Conservation (phyloP, 2,888 invertebrate species). For the Pandemis heparana region DNA sequence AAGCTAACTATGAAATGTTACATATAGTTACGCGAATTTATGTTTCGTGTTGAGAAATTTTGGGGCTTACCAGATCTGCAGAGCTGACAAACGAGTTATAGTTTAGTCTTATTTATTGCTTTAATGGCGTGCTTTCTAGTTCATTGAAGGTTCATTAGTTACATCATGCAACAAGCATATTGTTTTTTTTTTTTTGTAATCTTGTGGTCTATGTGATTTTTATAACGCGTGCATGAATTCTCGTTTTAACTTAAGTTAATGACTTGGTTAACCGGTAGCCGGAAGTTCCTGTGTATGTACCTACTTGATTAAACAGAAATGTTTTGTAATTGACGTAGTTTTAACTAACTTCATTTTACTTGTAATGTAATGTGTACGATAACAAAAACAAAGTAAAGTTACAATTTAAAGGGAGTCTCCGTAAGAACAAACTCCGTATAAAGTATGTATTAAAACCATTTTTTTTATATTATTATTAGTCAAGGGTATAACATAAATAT, state of each 20-base stretch:
- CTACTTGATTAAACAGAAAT: too few species aligned
- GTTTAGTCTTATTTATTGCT: conserved; percentile 11
- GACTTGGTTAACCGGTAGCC: conserved; percentile 33
- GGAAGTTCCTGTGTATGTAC: neutral
- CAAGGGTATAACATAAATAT: too few species aligned
- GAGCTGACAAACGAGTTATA: conserved; percentile 38
- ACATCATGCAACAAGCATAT: conserved; percentile 3
- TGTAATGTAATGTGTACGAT: too few species aligned
- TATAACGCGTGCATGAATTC: neutral
- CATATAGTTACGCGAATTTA: conserved; percentile 40
- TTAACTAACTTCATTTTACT: neutral
- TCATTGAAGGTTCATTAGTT: neutral
- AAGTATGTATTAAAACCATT: too few species aligned
- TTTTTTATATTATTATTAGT: too few species aligned
- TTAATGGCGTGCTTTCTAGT: conserved; percentile 5
- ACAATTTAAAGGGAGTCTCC: too few species aligned
- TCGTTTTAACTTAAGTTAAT: conserved; percentile 4
- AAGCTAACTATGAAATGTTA: conserved; percentile 40
- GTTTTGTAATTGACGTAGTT: neutral
- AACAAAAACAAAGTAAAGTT: too few species aligned
- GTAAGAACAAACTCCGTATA: too few species aligned
- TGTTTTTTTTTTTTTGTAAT: conserved; percentile 14
- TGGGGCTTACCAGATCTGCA: conserved; percentile 22
- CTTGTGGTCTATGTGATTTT: conserved; percentile 21
- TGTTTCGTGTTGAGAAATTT: conserved; percentile 36